A percentile compares a stretch with the other conserved stretches of the same genome.
phyloP scores from a whole-genome alignment of 2,797 vertebrate species.

The Sebastes trivittatus region DNA sequence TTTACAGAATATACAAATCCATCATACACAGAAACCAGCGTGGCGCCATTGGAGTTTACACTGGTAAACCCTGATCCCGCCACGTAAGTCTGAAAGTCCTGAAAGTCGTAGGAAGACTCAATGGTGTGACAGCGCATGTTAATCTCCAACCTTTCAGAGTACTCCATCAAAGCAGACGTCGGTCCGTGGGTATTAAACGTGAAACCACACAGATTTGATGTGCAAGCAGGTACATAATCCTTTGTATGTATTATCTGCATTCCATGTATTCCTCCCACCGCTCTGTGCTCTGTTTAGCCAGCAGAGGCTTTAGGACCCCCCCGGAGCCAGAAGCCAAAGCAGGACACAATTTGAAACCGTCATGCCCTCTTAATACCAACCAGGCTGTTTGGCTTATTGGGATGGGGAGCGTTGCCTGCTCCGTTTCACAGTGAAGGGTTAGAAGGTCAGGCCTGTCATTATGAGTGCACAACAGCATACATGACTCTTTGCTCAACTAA shows the following conservation, averaged over 20 bases:
- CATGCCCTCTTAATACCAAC: conserved; percentile 69
- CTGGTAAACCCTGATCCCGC: conserved; percentile 29
- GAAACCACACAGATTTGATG: conserved; percentile 67
- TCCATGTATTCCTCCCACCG: conserved; percentile 64
- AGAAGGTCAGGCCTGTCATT: conserved; percentile 75
- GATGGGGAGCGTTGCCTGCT: conserved; percentile 58
- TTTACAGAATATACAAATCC: conserved; percentile 11
- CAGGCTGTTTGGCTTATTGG: conserved; percentile 69
- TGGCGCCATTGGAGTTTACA: conserved; percentile 16
- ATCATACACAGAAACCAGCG: not conserved
- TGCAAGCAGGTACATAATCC: conserved; percentile 71
- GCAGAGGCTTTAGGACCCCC: conserved; percentile 65
- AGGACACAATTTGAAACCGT: conserved; percentile 68
- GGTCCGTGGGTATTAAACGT: conserved; percentile 64
- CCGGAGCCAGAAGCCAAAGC: conserved; percentile 45
- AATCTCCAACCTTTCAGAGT: conserved; percentile 63
- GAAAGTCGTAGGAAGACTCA: conserved; percentile 32
- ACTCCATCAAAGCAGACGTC: conserved; percentile 59
- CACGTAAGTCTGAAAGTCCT: conserved; percentile 41
- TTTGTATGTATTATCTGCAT: conserved; percentile 77
- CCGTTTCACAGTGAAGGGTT: conserved; percentile 70
- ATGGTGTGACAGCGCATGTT: conserved; percentile 34
- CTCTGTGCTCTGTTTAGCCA: conserved; percentile 55
- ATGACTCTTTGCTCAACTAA: conserved; percentile 53
- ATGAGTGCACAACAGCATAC: conserved; percentile 55